phyloP scores from a whole-genome alignment of 2,113 vertebrate genomes.

The Narcine bancroftii region DNA sequence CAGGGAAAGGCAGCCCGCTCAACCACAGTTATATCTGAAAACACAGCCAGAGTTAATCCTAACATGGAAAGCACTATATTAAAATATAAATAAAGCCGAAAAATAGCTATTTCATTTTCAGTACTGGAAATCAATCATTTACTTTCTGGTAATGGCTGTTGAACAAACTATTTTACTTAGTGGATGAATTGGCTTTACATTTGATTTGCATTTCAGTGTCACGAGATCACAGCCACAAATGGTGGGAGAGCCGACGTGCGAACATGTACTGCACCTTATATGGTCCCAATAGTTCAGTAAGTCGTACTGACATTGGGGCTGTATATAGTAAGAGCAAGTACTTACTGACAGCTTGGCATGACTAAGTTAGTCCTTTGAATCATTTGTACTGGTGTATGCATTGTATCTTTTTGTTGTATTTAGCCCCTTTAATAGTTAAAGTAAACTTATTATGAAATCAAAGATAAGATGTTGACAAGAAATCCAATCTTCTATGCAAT shows the following conservation, averaged over 20 bases:
- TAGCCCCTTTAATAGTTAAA: neutral
- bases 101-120: neutral
- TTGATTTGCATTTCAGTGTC: neutral
- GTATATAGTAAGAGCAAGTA: conserved; percentile 19
- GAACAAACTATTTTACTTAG: neutral
- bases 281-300: conserved; percentile 31
- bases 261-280: conserved; percentile 22
- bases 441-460: neutral
- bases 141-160: too few species aligned
- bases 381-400: neutral
- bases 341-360: neutral
- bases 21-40: neutral
- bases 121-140: neutral
- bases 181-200: neutral
- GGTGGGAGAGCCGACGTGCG: neutral
- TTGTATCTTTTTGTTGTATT: neutral
- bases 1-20: neutral
- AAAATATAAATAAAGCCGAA: neutral
- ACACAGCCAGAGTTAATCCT: neutral
- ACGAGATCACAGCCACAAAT: neutral
- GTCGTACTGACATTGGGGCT: conserved; percentile 35
- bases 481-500: neutral
- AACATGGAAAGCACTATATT: neutral
- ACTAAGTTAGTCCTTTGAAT: neutral
- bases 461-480: neutral